phyloP scores from a whole-genome alignment of 2,888 invertebrate genomes.

The Rosalia funebris region DNA sequence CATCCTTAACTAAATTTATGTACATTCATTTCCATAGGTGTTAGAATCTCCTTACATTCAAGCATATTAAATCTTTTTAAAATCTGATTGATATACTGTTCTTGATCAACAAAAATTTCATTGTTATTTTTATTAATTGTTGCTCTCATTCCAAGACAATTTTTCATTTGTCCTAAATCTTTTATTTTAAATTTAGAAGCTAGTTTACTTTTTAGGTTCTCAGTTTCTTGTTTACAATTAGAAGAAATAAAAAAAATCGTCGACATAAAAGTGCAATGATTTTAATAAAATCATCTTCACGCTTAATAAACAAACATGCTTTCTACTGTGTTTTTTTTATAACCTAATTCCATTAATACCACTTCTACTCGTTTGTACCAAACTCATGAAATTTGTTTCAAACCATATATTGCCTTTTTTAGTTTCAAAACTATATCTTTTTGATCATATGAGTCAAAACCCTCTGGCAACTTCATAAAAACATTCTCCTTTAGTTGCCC shows the following conservation, averaged over 20 bases:
- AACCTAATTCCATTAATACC: background rate
- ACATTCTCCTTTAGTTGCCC: slow-evolving; percentile 38
- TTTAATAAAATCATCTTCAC: background rate
- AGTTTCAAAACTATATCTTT: slow-evolving; percentile 29
- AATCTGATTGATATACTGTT: slow-evolving; percentile 12
- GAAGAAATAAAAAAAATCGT: slow-evolving; percentile 29
- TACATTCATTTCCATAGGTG: slow-evolving; percentile 33
- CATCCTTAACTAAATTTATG: background rate
- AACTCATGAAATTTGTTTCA: slow-evolving; percentile 8
- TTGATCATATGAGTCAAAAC: too few species aligned
- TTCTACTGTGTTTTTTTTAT: slow-evolving; percentile 1
- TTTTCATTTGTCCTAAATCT: slow-evolving; percentile 40
- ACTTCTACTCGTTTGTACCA: slow-evolving; percentile 17
- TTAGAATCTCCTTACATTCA: slow-evolving; percentile 25
- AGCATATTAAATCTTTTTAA: slow-evolving; percentile 32
- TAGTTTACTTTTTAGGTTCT: slow-evolving; percentile 27
- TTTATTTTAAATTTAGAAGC: slow-evolving; percentile 46
- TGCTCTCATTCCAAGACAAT: slow-evolving; percentile 12
- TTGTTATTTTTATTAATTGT: background rate
- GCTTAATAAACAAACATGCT: slow-evolving; percentile 1
- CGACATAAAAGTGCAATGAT: slow-evolving; percentile 15
- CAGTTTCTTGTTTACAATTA: slow-evolving; percentile 9
- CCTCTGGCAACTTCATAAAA: slow-evolving; percentile 40
- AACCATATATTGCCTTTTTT: slow-evolving; percentile 25
- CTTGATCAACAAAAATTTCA: slow-evolving; percentile 4